Evolutionary conservation across 2,797 vertebrate genomes (phyloP), one percentile per base, ranked within the genome.

Genomic region (Calcarius lapponicus): DNA sequence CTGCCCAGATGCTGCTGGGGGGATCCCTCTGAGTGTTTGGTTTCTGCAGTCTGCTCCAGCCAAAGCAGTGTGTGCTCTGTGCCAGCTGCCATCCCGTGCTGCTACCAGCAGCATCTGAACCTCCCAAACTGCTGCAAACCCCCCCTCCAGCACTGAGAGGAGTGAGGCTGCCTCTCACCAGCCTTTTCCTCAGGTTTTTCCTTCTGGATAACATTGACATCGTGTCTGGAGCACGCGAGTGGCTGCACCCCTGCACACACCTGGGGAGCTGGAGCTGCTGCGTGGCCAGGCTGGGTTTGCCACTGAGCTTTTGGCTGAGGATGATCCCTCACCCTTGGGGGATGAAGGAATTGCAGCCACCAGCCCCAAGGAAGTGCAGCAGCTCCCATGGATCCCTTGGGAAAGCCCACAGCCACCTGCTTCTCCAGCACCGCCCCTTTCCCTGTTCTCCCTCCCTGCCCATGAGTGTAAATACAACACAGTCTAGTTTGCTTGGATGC

Each of bases 401-500:
- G 86, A 78, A 74, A 71, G 38, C 42, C 50, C 66, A 47, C 9
- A 36, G 84, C 56, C 13, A 5, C 74, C 66, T 58, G 80, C 88
- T 92, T 86, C 42, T 43, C 62, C 71, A 40, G 40, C 66, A 51
- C 74, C 4, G 2, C 21, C 72, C 42, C 75, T 54, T 57, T 25
- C 48, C 86, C 38, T 84, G 75, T 47, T 38, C 9, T 38, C 29
- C 78, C n/a, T 91, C 66, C 74, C 58, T 85, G 64, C 67, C 65
- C 50, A 0, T 54, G 62, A 95, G 97, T 98, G 87, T 96, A 94
- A 96, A 98, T 98, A 98, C 98, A 99, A 99, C 98, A 98, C 98
- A 98, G 98, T 98, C 98, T 98, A 98, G 97, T 98, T 98, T 98
- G 98, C 98, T 98, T 98, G 98, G 98, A 98, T 97, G 98, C 98